Conservation (phyloP, 2,113 vertebrate genomes). For the Notechis scutatus region DNA sequence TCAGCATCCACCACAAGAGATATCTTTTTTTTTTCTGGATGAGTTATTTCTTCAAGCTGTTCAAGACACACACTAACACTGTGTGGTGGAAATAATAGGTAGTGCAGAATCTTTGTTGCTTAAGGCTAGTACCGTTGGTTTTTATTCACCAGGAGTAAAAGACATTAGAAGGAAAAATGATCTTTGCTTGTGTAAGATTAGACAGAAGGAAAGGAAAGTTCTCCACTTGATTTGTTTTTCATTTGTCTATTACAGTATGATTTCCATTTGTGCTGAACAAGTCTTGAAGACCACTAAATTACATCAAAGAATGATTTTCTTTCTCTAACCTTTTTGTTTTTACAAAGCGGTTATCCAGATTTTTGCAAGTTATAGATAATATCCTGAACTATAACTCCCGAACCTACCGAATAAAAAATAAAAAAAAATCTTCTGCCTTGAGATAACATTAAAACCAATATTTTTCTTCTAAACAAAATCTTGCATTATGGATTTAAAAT, state of each 20-base stretch:
- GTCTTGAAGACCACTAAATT: background rate
- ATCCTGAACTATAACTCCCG: background rate
- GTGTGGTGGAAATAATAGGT: background rate
- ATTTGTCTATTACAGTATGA: background rate
- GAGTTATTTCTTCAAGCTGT: background rate
- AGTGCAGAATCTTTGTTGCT: background rate
- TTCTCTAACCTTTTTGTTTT: background rate
- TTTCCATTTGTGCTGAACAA: background rate
- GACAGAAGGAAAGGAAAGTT: background rate
- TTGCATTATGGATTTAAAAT: background rate
- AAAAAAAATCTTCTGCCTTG: background rate
- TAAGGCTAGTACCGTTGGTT: conserved; percentile 10
- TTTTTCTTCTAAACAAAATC: conserved; percentile 5
- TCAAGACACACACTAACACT: background rate
- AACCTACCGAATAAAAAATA: background rate
- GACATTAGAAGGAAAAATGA: conserved; percentile 23
- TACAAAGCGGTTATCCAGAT: background rate
- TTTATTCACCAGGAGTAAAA: conserved; percentile 15
- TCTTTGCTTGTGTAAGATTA: conserved; percentile 28
- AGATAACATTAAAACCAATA: conserved; percentile 1
- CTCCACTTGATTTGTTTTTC: background rate
- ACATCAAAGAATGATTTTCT: background rate
- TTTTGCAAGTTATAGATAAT: background rate
- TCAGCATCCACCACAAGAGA: background rate
- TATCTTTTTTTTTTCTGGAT: background rate